A percentile compares a stretch with the other conserved stretches of the same genome.
Conservation (phyloP, 2,888 invertebrate genomes). For the Neoascia interrupta region DNA sequence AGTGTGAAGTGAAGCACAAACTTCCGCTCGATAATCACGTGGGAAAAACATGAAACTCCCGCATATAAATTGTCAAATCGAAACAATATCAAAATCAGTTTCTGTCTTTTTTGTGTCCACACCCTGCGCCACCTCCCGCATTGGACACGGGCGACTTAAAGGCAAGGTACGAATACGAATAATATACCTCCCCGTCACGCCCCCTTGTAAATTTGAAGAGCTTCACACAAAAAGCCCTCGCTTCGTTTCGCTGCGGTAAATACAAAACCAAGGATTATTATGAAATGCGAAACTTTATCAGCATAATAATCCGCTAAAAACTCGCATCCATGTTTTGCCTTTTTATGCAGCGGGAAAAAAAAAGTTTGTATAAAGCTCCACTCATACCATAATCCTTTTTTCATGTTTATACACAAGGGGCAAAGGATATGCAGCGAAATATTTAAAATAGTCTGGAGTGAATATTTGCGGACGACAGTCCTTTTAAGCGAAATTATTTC, state of each 20-base stretch:
- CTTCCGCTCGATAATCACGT: conserved; percentile 44
- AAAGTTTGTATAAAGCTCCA: too few relatives aligned
- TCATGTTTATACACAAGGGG: conserved; percentile 1
- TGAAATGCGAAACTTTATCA: conserved; percentile 53
- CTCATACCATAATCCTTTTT: too few relatives aligned
- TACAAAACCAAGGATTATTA: too few relatives aligned
- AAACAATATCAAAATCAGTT: conserved; percentile 64
- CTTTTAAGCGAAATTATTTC: conserved; percentile 62
- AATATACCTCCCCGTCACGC: background rate
- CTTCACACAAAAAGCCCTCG: conserved; percentile 52
- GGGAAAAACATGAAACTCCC: background rate
- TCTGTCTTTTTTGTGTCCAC: background rate
- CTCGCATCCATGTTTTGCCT: conserved; percentile 54
- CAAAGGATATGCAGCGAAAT: conserved; percentile 53
- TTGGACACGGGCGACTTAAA: too few relatives aligned
- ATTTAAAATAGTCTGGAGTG: conserved; percentile 58
- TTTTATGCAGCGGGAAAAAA: conserved; percentile 46
- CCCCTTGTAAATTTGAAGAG: background rate
- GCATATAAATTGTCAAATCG: conserved; percentile 35
- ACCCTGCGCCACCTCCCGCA: too few relatives aligned
- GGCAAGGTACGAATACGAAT: background rate
- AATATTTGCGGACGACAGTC: conserved; percentile 31
- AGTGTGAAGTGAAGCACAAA: conserved; percentile 53
- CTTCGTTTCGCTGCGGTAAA: background rate
- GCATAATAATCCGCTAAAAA: conserved; percentile 67